Evolutionary conservation across 2,113 vertebrate genomes (phyloP), one percentile per base, ranked within the genome.

Genomic region (Potamarius usumacintae): DNA sequence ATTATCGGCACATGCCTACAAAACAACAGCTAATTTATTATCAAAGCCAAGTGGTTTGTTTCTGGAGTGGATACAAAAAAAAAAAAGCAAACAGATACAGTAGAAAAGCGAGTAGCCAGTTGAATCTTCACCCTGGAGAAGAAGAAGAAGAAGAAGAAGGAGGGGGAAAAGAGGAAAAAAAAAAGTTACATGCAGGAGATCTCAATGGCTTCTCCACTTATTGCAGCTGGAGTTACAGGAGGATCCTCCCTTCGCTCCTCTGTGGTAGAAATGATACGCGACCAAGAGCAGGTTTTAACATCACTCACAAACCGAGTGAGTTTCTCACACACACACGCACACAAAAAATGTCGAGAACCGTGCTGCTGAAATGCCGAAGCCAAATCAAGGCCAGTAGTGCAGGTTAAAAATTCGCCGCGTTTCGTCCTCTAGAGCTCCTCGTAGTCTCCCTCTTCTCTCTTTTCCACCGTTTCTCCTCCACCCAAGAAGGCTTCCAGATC

Each of bases 401-500:
- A 65, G 22, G 58, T 67, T 74, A 48, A 34, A 82, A 42, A 80
- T 27, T 7, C 30, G n/a, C 42, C 27, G 27, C 7, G 10, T 25
- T 30, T 1, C 58, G 34, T 69, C 5, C 0, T 83, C 95, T 97
- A 99, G 79, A 99, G 97, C 89, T 97, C 98, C 93, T 99, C 98
- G 0, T 99, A 99, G 92, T 99, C 98, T 0, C 97, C 97, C 0
- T 96, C 97, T 0, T 96, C 96, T 34, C 83, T 93, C 27, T 94
- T 95, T 89, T 93, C 90, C 14, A 34, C 84, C 0, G 0, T 88
- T 0, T 89, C 93, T 34, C 94, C 95, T 57, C 97, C 97, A 0
- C 95, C 96, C 88, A 99, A 93, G 88, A 99, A 99, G 89, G 97
- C 97, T 92, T 99, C 98, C 91, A 99, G 93, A 93, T 98, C 98